Percentiles rank a stretch among this genome's conserved stretches.
Evolutionary conservation across 2,888 invertebrate species (phyloP).

Genomic region (Frankliniella intonsa): DNA sequence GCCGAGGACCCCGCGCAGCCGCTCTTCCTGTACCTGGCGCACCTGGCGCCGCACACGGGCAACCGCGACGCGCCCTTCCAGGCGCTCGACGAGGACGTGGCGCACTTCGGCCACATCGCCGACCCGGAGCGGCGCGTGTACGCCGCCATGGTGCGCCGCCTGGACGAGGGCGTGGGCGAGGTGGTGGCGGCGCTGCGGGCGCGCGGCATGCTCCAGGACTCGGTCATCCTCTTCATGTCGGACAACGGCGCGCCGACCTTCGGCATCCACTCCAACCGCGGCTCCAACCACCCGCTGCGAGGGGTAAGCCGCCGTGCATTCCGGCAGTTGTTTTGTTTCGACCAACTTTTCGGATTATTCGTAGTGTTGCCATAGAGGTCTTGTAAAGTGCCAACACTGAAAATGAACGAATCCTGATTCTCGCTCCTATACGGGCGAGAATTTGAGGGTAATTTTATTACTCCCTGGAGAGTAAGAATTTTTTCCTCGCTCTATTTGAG

Average conservation of each 20-base stretch:
- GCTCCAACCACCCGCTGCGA: constrained; percentile 73
- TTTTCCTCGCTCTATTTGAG: too few species aligned
- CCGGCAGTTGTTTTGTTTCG: too few species aligned
- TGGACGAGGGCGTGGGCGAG: constrained; percentile 80
- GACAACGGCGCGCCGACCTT: constrained; percentile 83
- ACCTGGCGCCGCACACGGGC: constrained; percentile 65
- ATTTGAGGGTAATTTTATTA: too few species aligned
- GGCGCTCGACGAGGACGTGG: constrained; percentile 66
- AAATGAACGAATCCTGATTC: too few species aligned
- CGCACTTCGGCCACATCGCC: constrained; percentile 61
- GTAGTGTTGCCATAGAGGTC: too few species aligned
- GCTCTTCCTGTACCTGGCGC: constrained; percentile 65
- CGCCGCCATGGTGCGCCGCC: constrained; percentile 77
- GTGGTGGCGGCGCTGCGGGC: constrained; percentile 63
- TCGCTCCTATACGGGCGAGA: too few species aligned
- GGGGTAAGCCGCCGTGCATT: constrained; percentile 56
- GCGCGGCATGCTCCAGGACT: constrained; percentile 68
- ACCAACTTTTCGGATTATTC: too few species aligned
- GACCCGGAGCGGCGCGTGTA: constrained; percentile 62
- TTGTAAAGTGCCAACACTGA: too few species aligned
- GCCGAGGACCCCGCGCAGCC: constrained; percentile 48
- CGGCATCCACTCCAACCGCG: constrained; percentile 66
- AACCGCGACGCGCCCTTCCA: constrained; percentile 60
- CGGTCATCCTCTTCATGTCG: constrained; percentile 77
- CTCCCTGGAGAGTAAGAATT: too few species aligned